A percentile compares a stretch with the other conserved stretches of the same genome.
Evolutionary conservation across 1,140 invertebrate species (phyloP).

Genomic region (Asbolus verrucosus): DNA sequence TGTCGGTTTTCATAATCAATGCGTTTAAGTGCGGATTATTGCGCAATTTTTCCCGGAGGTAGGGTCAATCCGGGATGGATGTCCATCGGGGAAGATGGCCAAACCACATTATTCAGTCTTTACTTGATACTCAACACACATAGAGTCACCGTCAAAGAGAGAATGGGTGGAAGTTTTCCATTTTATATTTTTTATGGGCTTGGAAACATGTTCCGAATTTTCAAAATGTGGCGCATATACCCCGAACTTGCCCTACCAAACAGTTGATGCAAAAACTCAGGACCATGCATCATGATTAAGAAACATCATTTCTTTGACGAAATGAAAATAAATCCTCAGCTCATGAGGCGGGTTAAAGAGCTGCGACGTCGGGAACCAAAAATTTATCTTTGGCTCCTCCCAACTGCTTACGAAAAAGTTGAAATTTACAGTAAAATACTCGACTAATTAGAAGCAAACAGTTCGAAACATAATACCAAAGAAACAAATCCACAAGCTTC

Average conservation of each 20-base stretch:
- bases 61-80: too few species aligned
- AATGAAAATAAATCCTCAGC: slow-evolving; percentile 12
- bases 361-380: neutral
- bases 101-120: too few species aligned
- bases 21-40: slow-evolving; percentile 14
- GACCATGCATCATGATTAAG: slow-evolving; percentile 2
- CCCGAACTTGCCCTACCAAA: too few species aligned
- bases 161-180: too few species aligned
- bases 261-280: slow-evolving; percentile 4
- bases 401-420: slow-evolving; percentile 6
- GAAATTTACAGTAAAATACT: too few species aligned
- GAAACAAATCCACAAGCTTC: slow-evolving; percentile 19
- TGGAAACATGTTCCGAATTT: too few species aligned
- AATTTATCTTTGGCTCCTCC: too few species aligned
- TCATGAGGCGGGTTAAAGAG: neutral
- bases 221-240: too few species aligned
- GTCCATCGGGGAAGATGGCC: too few species aligned
- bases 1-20: slow-evolving; percentile 37
- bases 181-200: too few species aligned
- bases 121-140: too few species aligned
- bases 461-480: slow-evolving; percentile 16
- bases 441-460: neutral
- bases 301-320: neutral
- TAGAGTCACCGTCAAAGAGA: too few species aligned
- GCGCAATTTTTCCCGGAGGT: neutral